Evolutionary conservation across 2,888 invertebrate genomes (phyloP), one percentile per base, ranked within the genome.

Genomic region (Apotomis betuletana): DNA sequence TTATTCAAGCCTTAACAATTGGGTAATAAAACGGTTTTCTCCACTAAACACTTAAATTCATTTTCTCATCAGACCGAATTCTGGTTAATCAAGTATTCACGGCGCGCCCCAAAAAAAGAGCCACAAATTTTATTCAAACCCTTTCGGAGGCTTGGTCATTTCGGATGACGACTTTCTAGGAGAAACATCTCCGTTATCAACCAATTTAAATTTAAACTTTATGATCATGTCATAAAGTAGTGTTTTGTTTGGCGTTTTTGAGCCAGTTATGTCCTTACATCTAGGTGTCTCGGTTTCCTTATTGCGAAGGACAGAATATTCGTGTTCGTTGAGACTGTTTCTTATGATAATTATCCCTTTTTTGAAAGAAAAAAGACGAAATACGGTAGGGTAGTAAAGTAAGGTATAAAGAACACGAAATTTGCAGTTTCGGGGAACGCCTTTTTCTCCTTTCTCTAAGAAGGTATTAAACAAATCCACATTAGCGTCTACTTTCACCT

Each of bases 101-200:
- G 12, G 15, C 61, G 57, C 27, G 44, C 49, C 57, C 54, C 27
- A 60, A 67, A 52, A 27, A 70, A 67, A 60, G 61, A 55, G 55
- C 61, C 61, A 55, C 61, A 71, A 64, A 70, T 70, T 71, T 69
- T 71, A 71, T 71, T 71, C 67, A 55, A 71, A 61, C 67, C 71
- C 67, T 71, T 67, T 70, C 49, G 54, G 36, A 38, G 15, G 62
- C 15, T 36, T 52, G 70, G 69, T 36, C 54, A 46, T 61, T 69
- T 69, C 10, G 15, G n/a, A 15, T 52, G n/a, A 65, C 54, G 38
- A 46, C 65, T 70, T 65, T 54, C 46, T 46, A 41, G 10, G 5
- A 4, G 54, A n/a, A 41, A 41, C 52, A 60, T 68, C 52, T 52
- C 13, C 13, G 6, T 54, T 54, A 10, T 8, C 9, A 38, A 13